Evolutionary conservation across 2,113 vertebrate genomes (phyloP).

Genomic region (Sinocyclocheilus rhinocerous): DNA sequence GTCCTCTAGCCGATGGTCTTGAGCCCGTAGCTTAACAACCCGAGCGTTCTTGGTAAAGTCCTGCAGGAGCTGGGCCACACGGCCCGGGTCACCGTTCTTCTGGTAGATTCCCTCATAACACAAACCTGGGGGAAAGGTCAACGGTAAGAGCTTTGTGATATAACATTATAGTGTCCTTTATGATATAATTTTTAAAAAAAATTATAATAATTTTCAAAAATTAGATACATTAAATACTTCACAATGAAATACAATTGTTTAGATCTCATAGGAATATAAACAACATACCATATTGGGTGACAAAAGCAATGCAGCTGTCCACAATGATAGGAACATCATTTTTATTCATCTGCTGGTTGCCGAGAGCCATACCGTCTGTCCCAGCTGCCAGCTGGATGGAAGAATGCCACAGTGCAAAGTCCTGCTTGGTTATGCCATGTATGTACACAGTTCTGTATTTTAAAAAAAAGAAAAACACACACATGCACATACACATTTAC

Average conservation of each 20-base stretch:
- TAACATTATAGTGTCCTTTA: neutral
- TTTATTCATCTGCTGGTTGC: constrained; percentile 95
- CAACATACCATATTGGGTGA: constrained; percentile 93
- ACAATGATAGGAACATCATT: constrained; percentile 92
- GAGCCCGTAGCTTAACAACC: constrained; percentile 87
- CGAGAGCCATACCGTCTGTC: constrained; percentile 88
- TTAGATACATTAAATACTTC: neutral
- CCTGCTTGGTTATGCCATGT: constrained; percentile 85
- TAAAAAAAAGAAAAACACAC: neutral
- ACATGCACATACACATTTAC: neutral
- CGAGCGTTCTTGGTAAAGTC: constrained; percentile 89
- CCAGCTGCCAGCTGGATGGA: constrained; percentile 91
- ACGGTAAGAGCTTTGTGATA: neutral
- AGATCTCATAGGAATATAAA: constrained; percentile 13
- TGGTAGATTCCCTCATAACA: constrained; percentile 88
- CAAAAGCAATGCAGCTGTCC: constrained; percentile 95
- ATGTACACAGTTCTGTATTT: constrained; percentile 87
- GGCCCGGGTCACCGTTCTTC: constrained; percentile 78
- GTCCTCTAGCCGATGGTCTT: constrained; percentile 87
- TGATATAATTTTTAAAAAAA: too few relatives aligned
- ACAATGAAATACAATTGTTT: neutral
- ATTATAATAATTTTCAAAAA: neutral
- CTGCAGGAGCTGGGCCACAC: constrained; percentile 80
- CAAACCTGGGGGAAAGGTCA: constrained; percentile 75
- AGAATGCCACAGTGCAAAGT: constrained; percentile 90